phyloP scores from a whole-genome alignment of 2,113 vertebrate species.

The Etheostoma cragini region DNA sequence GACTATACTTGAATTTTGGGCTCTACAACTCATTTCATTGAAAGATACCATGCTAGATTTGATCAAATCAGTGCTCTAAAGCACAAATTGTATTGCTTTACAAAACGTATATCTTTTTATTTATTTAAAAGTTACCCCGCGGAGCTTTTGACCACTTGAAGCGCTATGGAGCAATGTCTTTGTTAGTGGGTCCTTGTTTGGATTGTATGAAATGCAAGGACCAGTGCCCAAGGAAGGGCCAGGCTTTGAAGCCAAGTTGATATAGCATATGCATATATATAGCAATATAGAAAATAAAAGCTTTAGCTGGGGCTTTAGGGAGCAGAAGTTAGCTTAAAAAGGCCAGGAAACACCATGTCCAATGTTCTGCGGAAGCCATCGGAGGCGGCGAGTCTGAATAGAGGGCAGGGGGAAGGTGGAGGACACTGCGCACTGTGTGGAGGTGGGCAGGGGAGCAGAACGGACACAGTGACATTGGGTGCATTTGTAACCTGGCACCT shows the following conservation, averaged over 20 bases:
- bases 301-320: background rate
- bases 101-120: background rate
- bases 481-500: conserved; percentile 69
- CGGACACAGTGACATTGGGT: conserved; percentile 55
- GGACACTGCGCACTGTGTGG: conserved; percentile 33
- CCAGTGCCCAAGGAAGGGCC: no score
- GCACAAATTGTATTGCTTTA: background rate
- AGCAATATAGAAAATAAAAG: no score
- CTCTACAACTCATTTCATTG: background rate
- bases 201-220: no score
- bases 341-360: background rate
- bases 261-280: no score
- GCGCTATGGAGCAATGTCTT: background rate
- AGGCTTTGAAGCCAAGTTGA: no score
- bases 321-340: background rate
- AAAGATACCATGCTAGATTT: background rate
- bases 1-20: background rate
- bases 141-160: background rate
- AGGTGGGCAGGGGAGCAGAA: conserved; percentile 24
- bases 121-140: background rate
- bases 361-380: background rate
- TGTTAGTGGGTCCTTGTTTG: no score
- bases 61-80: background rate
- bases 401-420: conserved; percentile 18
- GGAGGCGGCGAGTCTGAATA: background rate